Conservation (phyloP, 2,888 invertebrate genomes). For the Hyposoter didymator region DNA sequence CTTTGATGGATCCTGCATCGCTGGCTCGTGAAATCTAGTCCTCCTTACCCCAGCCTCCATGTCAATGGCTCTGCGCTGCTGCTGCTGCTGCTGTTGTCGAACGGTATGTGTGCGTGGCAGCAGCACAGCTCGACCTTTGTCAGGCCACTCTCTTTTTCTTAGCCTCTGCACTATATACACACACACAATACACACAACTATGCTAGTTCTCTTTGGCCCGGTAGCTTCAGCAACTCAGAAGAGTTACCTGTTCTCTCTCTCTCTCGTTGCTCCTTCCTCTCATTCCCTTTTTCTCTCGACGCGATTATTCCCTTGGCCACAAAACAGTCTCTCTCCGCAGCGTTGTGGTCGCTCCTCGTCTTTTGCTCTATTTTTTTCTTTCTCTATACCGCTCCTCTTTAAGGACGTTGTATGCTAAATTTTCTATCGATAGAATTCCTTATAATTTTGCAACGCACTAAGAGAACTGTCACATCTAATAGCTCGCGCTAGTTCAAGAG, state of each 20-base stretch:
- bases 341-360: conserved; percentile 74
- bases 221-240: conserved; percentile 43
- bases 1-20: conserved; percentile 83
- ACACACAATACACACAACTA: conserved; percentile 31
- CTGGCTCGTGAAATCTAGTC: conserved; percentile 84
- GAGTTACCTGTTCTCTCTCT: conserved; percentile 53
- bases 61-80: conserved; percentile 81
- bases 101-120: conserved; percentile 73
- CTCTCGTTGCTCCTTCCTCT: conserved; percentile 28
- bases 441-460: too few relatives aligned
- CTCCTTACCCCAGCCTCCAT: conserved; percentile 80
- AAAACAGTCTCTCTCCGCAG: conserved; percentile 54
- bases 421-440: too few relatives aligned
- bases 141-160: conserved; percentile 72
- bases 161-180: conserved; percentile 51
- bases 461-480: too few relatives aligned
- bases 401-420: too few relatives aligned
- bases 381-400: conserved; percentile 49
- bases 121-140: conserved; percentile 68
- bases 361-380: conserved; percentile 66
- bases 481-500: too few relatives aligned
- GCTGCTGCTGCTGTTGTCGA: conserved; percentile 62
- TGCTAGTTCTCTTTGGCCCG: conserved; percentile 57
- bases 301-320: conserved; percentile 61
- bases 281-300: conserved; percentile 50